These are phyloP conservation scores for Gerosis bhagava DNA, from an alignment of 2,888 invertebrate genomes.

Conservation along the genomic window DNA sequence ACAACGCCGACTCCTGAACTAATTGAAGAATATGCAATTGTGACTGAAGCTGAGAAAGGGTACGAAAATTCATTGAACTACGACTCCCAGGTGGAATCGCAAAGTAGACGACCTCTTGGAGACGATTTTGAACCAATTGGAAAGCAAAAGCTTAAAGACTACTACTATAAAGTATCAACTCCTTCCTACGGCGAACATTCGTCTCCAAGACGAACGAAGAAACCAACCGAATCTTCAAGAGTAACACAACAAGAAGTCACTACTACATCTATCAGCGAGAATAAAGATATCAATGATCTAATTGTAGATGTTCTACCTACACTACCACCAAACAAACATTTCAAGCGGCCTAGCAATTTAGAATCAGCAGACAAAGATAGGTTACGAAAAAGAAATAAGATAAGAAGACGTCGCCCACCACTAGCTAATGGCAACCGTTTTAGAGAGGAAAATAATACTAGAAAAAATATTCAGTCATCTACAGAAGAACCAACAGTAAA, in stretches of 20 bases:
- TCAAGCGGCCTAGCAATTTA: slow-evolving; percentile 59
- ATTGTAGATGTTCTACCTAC: slow-evolving; percentile 66
- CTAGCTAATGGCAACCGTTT: slow-evolving; percentile 53
- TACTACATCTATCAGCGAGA: slow-evolving; percentile 37
- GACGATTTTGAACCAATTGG: slow-evolving; percentile 74
- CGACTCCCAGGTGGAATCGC: slow-evolving; percentile 66
- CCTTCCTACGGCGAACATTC: slow-evolving; percentile 60
- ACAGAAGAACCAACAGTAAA: slow-evolving; percentile 47
- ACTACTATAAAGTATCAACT: slow-evolving; percentile 73
- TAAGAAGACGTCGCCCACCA: slow-evolving; percentile 69
- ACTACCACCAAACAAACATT: slow-evolving; percentile 70
- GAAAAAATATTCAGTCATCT: slow-evolving; percentile 39
- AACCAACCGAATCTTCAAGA: slow-evolving; percentile 51
- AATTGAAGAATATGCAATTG: slow-evolving; percentile 67
- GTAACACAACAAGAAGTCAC: slow-evolving; percentile 37
- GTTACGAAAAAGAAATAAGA: slow-evolving; percentile 70
- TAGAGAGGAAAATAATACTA: slow-evolving; percentile 52
- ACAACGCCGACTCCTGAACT: slow-evolving; percentile 53
- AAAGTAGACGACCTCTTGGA: slow-evolving; percentile 71
- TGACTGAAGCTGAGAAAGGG: slow-evolving; percentile 67
- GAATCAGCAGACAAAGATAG: slow-evolving; percentile 60
- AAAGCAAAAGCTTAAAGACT: slow-evolving; percentile 70
- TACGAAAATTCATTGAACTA: slow-evolving; percentile 69
- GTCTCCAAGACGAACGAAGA: slow-evolving; percentile 63
- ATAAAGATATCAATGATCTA: slow-evolving; percentile 51